phyloP scores from a whole-genome alignment of 30 jellyfish, hydroid and myxozoan species.

The Turritopsis rubra region DNA sequence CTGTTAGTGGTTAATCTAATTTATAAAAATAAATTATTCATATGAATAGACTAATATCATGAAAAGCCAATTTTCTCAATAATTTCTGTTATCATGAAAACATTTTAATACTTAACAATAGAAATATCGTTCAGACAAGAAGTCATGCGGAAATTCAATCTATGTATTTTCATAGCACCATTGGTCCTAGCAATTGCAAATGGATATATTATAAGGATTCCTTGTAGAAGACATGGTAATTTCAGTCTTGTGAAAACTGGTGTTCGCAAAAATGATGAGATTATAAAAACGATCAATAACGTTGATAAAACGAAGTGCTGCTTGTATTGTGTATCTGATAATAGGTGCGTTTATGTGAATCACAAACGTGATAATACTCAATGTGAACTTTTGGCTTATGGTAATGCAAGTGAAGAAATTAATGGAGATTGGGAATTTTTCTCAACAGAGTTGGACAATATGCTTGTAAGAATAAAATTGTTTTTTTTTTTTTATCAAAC shows the following conservation, averaged over 20 bases:
- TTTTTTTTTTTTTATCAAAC: too few species aligned
- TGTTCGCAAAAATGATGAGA: background rate
- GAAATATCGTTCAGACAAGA: too few species aligned
- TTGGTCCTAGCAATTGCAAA: background rate
- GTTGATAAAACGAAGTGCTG: background rate
- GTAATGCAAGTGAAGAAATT: background rate
- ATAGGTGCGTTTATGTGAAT: background rate
- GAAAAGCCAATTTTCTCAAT: too few species aligned
- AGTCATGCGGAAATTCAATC: background rate
- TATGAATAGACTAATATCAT: too few species aligned
- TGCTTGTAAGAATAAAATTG: background rate
- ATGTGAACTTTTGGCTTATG: background rate
- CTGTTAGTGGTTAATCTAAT: too few species aligned
- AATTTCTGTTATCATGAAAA: too few species aligned
- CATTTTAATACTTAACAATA: too few species aligned
- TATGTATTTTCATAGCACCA: background rate
- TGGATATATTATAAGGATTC: background rate
- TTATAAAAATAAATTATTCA: too few species aligned
- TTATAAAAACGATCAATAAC: background rate
- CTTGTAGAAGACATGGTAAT: background rate
- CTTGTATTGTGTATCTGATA: background rate
- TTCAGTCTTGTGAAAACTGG: background rate
- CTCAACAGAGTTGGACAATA: background rate
- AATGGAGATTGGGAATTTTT: background rate
- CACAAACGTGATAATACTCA: background rate